A percentile compares a stretch with the other conserved stretches of the same genome.
These are phyloP conservation scores for Syngnathoides biaculeatus DNA, from an alignment of 2,113 vertebrate genomes.

Conservation along the genomic window DNA sequence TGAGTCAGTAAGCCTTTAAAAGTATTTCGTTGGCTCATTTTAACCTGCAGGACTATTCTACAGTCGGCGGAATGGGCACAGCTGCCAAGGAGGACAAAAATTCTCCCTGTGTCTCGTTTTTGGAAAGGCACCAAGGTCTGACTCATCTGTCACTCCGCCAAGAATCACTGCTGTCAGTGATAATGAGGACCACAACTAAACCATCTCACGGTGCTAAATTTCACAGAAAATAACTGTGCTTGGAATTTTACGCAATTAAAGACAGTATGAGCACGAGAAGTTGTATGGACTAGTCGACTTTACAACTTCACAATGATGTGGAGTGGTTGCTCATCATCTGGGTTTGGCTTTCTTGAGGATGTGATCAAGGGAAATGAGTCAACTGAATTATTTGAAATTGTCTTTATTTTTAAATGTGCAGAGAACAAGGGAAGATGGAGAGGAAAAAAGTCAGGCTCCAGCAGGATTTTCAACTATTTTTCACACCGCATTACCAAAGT, in stretches of 20 bases:
- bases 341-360: neutral
- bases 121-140: slow-evolving; percentile 1
- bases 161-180: slow-evolving; percentile 6
- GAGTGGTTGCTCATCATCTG: neutral
- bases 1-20: slow-evolving; percentile 5
- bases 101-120: neutral
- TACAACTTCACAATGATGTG: neutral
- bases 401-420: neutral
- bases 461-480: neutral
- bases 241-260: neutral
- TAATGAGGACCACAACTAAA: neutral
- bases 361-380: neutral
- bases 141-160: slow-evolving; percentile 2
- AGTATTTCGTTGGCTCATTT: slow-evolving; percentile 3
- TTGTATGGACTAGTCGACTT: neutral
- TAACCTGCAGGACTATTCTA: slow-evolving; percentile 2
- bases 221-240: neutral
- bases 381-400: neutral
- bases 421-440: neutral
- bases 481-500: neutral
- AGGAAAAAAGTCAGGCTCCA: neutral
- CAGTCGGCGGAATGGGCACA: neutral
- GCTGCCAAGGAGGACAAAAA: slow-evolving; percentile 7
- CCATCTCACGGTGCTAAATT: neutral
- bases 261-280: neutral